These are phyloP conservation scores for Agonopterix alstromeriana DNA, from an alignment of 2,888 invertebrate genomes.

Conservation along the genomic window DNA sequence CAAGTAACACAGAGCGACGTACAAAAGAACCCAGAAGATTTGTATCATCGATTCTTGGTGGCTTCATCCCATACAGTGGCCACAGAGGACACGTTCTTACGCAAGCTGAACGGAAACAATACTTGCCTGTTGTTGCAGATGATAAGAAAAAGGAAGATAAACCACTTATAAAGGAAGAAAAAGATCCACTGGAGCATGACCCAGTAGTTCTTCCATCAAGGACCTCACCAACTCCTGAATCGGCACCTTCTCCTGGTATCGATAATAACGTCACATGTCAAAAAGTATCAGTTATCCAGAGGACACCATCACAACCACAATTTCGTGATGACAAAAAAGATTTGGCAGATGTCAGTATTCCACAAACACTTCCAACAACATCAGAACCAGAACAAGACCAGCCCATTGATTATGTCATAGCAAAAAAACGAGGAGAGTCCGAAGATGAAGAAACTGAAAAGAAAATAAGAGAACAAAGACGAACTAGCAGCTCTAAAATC, in stretches of 20 bases:
- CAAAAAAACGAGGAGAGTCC: slow-evolving; percentile 83
- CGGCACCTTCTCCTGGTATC: slow-evolving; percentile 78
- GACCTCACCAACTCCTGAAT: slow-evolving; percentile 71
- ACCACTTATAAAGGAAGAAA: slow-evolving; percentile 78
- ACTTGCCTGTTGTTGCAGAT: slow-evolving; percentile 78
- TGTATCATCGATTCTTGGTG: slow-evolving; percentile 88
- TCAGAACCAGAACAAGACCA: slow-evolving; percentile 87
- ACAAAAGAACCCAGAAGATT: slow-evolving; percentile 79
- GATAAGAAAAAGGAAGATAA: slow-evolving; percentile 74
- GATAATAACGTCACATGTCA: slow-evolving; percentile 82
- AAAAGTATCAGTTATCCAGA: slow-evolving; percentile 87
- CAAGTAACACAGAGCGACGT: slow-evolving; percentile 43
- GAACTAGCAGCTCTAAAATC: slow-evolving; percentile 82
- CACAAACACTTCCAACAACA: slow-evolving; percentile 60
- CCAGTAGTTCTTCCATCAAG: slow-evolving; percentile 76
- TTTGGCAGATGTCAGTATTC: slow-evolving; percentile 65
- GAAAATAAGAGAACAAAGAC: slow-evolving; percentile 80
- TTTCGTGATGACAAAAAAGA: slow-evolving; percentile 69
- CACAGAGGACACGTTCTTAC: slow-evolving; percentile 85
- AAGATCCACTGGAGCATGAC: slow-evolving; percentile 79
- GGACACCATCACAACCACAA: slow-evolving; percentile 80
- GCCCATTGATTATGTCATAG: slow-evolving; percentile 92
- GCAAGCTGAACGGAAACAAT: slow-evolving; percentile 88
- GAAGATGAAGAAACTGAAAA: slow-evolving; percentile 83
- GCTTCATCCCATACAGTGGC: slow-evolving; percentile 89